These are phyloP conservation scores for Canis aureus DNA, from an alignment of 2,113 vertebrate genomes.

Conservation along the genomic window DNA sequence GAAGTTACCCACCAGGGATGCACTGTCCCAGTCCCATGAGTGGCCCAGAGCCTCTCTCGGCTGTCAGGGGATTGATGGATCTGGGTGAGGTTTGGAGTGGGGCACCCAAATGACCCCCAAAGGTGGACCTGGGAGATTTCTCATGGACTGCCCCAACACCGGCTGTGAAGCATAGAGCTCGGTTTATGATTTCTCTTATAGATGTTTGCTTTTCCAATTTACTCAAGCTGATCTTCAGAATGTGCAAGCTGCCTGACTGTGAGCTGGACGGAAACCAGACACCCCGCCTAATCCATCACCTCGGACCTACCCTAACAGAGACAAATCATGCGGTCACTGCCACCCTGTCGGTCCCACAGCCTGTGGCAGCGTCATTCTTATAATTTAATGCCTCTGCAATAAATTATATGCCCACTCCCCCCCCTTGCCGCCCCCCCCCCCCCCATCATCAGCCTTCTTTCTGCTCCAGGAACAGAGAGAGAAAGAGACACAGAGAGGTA, in stretches of 20 bases:
- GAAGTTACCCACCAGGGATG: background rate
- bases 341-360: background rate
- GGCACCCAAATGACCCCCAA: constrained; percentile 50
- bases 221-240: background rate
- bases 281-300: background rate
- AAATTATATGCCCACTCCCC: background rate
- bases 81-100: background rate
- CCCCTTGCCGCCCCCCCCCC: too few species aligned
- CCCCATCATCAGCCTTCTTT: background rate
- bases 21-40: constrained; percentile 25
- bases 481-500: background rate
- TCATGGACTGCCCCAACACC: background rate
- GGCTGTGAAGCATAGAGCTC: background rate
- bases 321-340: background rate
- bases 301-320: background rate
- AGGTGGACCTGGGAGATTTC: constrained; percentile 31
- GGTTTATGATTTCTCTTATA: rapidly evolving
- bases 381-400: background rate
- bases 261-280: constrained; percentile 51
- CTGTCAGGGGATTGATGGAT: background rate
- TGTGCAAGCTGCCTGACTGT: constrained; percentile 24
- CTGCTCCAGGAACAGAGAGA: background rate
- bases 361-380: background rate
- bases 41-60: background rate
- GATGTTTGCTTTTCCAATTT: background rate